Base-by-base conservation (phyloP, 30 jellyfish, hydroid and myxozoan species). In the Aurelia aurita region DNA sequence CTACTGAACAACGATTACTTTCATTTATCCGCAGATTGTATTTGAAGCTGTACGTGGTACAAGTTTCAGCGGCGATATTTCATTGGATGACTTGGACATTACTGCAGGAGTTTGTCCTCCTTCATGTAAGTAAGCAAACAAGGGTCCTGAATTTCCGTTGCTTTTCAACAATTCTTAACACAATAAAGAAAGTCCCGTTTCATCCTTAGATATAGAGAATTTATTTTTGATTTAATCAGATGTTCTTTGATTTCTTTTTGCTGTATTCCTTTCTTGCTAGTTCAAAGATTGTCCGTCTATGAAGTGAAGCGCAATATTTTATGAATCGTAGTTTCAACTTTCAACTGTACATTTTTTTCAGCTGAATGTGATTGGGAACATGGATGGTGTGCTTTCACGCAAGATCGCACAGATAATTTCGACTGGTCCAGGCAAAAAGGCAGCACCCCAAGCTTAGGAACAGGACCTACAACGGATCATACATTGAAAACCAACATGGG, bases 401-500 rank as follows among this genome's bases (percentile, higher is more conserved):
- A 84, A 28, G 97, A 88, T 49, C 80, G 85, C 16, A 87, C 88
- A 2, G 98, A 76, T 43, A 85, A 88, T 34, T 93, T 93, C 58
- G 93, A 93, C 68, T 93, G 98, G 98, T 82, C 90, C 46, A 82
- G 98, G 65, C 91, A 88, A 74, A 75, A 77, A 57, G 98, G 98
- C 1, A 79, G 90, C 59, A 93, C 98, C 10, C 87, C 98, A n/a
- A 87, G 97, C 69, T 26, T 65, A 10, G 93, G 93, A 7, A 93
- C 98, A 5, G 98, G 98, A 18, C 98, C 98, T 7, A 16, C 90
- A 35, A 51, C 63, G 22, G 98, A 93, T 71, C 97, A 93, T 58
- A 93, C 98, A 1, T 65, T 93, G 46, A 89, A 93, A 71, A 80
- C 98, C 8, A 68, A 71, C 27, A 96, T 87, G 88, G 98, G 98